Evolutionary conservation across 2,113 vertebrate genomes (phyloP), one percentile per base, ranked within the genome.

Genomic region (Oncorhynchus keta): DNA sequence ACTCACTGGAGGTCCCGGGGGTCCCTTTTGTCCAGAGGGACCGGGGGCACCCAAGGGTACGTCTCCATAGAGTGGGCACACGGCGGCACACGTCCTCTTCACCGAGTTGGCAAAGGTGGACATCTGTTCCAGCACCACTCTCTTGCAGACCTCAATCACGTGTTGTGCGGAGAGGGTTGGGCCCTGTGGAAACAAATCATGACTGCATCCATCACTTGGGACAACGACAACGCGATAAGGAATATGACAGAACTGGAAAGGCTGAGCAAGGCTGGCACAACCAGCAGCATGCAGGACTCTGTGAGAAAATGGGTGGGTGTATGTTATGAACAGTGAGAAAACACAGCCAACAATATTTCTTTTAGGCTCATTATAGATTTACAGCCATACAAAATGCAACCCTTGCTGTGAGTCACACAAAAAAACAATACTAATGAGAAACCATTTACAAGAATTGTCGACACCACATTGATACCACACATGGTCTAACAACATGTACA

Each of bases 91-190:
- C 3, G 94, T 93, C 82, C 91, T 92, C 78, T 87, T 94, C 74
- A 91, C 90, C 30, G 89, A 89, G 84, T 93, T 94, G 79, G 92
- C 93, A 79, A 92, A 95, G 55, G 80, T 77, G 82, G 91, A 96
- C 87, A 92, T 94, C 91, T 94, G 91, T 79, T 95, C 91, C 83
- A 92, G 89, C 24, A 94, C 89, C 55, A 93, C 91, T 77, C 72
- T 92, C 85, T 94, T 89, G 88, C 90, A 94, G n/a, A 92, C 87
- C 84, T 95, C 87, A 61, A 93, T 93, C 80, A 93, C 91, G 7
- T 89, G 86, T 74, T 88, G 90, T 76, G 93, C 90, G 2, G 91
- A 64, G 48, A 95, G 88, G 51, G 79, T 73, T 8, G 91, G 90
- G 7, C 90, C 88, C 90, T 95, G 84, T 55, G 79, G 65, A 80